Evolutionary conservation across 2,797 vertebrate genomes (phyloP).

Genomic region (Crypturellus tataupa): DNA sequence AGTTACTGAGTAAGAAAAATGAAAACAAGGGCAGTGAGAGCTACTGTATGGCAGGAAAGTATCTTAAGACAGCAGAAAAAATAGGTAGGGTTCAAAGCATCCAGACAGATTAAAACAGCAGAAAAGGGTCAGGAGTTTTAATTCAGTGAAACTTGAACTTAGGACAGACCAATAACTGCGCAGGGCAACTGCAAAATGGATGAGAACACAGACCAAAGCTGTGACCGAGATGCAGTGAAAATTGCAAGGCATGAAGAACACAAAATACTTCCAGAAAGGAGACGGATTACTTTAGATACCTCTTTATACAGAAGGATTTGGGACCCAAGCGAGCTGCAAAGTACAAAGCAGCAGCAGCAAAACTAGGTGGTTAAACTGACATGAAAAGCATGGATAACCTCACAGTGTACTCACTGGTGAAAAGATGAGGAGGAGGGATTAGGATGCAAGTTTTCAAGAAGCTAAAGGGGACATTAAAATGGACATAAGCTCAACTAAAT

Average conservation of each 20-base stretch:
- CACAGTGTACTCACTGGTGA: slow-evolving; percentile 9
- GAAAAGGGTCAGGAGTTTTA: neutral
- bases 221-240: neutral
- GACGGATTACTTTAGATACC: neutral
- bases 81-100: neutral
- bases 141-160: neutral
- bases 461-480: slow-evolving; percentile 51
- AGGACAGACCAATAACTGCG: neutral
- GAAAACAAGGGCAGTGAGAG: neutral
- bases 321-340: slow-evolving; percentile 7
- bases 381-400: neutral
- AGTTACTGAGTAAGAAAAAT: neutral
- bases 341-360: slow-evolving; percentile 19
- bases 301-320: neutral
- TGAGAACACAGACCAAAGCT: neutral
- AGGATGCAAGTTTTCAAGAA: slow-evolving; percentile 34
- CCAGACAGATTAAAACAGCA: neutral
- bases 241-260: neutral
- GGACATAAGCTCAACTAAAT: slow-evolving; percentile 32
- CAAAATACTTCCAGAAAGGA: neutral
- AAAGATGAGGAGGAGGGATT: slow-evolving; percentile 38
- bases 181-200: neutral
- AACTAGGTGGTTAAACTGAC: neutral
- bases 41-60: neutral
- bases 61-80: neutral